A percentile compares a stretch with the other conserved stretches of the same genome.
Conservation (phyloP, 2,888 invertebrate genomes). For the Buathra laborator region DNA sequence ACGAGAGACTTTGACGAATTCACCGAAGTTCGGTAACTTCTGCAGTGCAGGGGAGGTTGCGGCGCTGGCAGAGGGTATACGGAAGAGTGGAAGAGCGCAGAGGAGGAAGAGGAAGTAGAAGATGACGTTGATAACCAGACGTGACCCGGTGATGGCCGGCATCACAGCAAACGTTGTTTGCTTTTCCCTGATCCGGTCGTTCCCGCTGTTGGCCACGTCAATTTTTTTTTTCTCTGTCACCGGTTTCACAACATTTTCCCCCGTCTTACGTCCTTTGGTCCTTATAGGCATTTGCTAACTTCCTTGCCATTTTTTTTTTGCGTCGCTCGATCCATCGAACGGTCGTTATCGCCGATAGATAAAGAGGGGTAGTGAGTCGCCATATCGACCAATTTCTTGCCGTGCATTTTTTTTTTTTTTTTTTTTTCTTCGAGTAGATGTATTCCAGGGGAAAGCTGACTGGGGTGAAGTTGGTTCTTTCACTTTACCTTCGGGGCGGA, state of each 20-base stretch:
- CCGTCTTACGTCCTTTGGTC: constrained; percentile 5
- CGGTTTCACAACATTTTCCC: constrained; percentile 1
- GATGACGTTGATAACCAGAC: constrained; percentile 74
- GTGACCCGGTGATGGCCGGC: constrained; percentile 62
- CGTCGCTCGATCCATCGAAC: constrained; percentile 48
- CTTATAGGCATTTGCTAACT: constrained; percentile 45
- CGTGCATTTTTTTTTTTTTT: background rate
- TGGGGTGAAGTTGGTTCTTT: constrained; percentile 15
- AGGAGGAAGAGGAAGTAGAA: constrained; percentile 52
- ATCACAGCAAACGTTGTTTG: constrained; percentile 72
- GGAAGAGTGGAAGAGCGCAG: background rate
- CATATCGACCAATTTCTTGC: constrained; percentile 23
- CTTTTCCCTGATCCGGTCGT: constrained; percentile 55
- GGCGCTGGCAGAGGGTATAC: constrained; percentile 38
- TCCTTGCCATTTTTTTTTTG: constrained; percentile 1
- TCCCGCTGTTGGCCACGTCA: constrained; percentile 8
- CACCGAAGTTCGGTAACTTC: constrained; percentile 72
- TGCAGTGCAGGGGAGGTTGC: constrained; percentile 72
- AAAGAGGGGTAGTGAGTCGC: constrained; percentile 17
- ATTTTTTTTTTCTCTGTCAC: constrained; percentile 1
- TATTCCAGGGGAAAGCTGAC: background rate
- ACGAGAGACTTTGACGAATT: constrained; percentile 76
- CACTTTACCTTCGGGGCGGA: constrained; percentile 20
- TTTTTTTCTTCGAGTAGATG: background rate
- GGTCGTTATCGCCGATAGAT: constrained; percentile 63